phyloP scores from a whole-genome alignment of 2,113 vertebrate species.

The Dicrurus megarhynchus region DNA sequence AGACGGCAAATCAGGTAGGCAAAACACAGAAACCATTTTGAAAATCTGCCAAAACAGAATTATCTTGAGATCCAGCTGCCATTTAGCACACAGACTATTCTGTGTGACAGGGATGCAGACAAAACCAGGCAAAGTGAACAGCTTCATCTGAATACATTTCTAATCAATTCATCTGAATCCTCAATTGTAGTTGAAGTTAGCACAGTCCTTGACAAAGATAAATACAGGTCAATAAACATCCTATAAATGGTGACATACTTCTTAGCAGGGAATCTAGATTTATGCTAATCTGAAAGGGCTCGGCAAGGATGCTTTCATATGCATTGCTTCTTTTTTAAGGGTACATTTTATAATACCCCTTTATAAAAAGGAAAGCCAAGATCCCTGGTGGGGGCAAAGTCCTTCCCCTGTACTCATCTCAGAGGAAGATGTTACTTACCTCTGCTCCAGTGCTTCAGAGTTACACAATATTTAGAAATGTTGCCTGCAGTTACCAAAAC shows the following conservation, averaged over 20 bases:
- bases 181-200: not conserved
- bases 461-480: not conserved
- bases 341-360: not conserved
- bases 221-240: constrained; percentile 20
- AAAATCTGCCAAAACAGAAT: constrained; percentile 67
- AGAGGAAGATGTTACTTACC: not conserved
- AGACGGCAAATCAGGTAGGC: constrained; percentile 65
- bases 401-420: not conserved
- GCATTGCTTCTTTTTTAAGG: not conserved
- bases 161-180: constrained; percentile 25
- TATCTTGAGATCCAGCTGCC: constrained; percentile 62
- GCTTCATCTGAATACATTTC: not conserved
- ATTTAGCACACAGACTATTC: constrained; percentile 21
- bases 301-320: constrained; percentile 13
- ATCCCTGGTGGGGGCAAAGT: not conserved
- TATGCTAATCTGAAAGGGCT: constrained; percentile 25
- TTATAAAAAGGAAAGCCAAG: not conserved
- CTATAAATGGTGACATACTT: constrained; percentile 24
- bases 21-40: constrained; percentile 57
- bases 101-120: constrained; percentile 48
- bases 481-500: not conserved
- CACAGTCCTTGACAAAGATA: not conserved
- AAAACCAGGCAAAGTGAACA: not conserved
- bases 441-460: not conserved
- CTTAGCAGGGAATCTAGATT: not conserved